Evolutionary conservation across 2,113 vertebrate species (phyloP), one percentile per base, ranked within the genome.

Genomic region (Prinia subflava): DNA sequence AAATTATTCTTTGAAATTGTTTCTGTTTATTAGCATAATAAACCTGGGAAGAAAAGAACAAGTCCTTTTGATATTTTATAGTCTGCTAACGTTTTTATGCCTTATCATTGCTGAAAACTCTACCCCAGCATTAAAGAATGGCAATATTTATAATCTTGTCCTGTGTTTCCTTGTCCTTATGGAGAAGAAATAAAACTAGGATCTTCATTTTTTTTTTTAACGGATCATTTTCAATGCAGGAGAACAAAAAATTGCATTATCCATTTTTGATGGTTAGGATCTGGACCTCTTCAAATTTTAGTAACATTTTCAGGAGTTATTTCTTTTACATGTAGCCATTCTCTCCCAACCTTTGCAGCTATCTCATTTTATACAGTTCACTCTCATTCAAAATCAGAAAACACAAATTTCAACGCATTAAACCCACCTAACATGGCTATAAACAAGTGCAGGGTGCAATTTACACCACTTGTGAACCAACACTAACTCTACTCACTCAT

Each of bases 21-120:
- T 81, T 81, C 56, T 81, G 50, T 78, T 94, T 83, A 92, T 91
- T 75, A 81, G 31, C 79, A 91, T 81, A 83, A 81, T 95, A 92
- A 95, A 95, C 77, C 22, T 8, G 13, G 20, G 11, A 20, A 68
- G 73, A 75, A 91, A 95, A 78, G 25, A 92, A 41, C 1, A 0
- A 69, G 13, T 79, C 14, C 57, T 23, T 82, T 68, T 35, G 49
- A 20, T 95, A 92, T 73, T 95, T 94, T 81, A 92, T 30, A 62
- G 31, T 39, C n/a, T 52, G 13, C 35, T 52, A 89, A 60, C 4
- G 10, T 3, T 89, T 92, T 95, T 69, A 92, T 85, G 78, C 33
- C 44, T 79, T 79, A 73, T 79, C 85, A 79, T 76, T 92, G 57
- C 69, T 69, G 44, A 65, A 92, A 68, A 56, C 11, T 50, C 35